Evolutionary conservation across 2,888 invertebrate species (phyloP), one percentile per base, ranked within the genome.

Genomic region (Archips xylosteana): DNA sequence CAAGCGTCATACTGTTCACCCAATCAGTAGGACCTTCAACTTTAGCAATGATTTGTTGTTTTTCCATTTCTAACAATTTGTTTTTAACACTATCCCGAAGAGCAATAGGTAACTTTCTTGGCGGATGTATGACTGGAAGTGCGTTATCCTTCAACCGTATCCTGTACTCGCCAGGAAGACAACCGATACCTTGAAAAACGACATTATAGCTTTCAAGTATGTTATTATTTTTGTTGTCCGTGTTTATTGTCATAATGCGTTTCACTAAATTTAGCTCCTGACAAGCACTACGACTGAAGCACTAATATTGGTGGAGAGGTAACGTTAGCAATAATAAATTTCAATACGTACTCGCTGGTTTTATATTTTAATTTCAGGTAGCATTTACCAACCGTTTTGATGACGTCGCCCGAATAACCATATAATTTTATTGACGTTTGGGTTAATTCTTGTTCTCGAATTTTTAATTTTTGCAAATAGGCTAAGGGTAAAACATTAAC

Each of bases 1-100:
- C 82, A 0, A 81, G 77, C 0, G 78, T 79, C 70, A 81, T 77
- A n/a, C 78, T 78, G 59, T 75, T 81, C 0, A 82, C 82, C 82
- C 80, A 82, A 13, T 75, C 75, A 23, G 78, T 79, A 0, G 78
- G 78, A 8, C 76, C 77, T 59, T 79, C 78, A 3, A 81, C 79
- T 68, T 78, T 80, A 1, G 69, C 73, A 10, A 82, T 78, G 2
- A 79, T 75, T 5, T 75, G 76, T 6, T 76, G 60, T 15, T 57
- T 62, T 54, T 75, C 76, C 80, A 80, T 80, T 34, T 79, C 76
- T 23, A 15, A 15, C 49, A 81, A 70, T 70, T 81, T 76, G 3
- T 59, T 8, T 71, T 77, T 78, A 9, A 80, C 47, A 39, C 76
- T 51, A 3, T 79, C 78, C 59, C 66, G 76, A 8, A 80, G n/a